Base-by-base conservation (phyloP, 2,888 invertebrate species). In the Ormyrus rosae region DNA sequence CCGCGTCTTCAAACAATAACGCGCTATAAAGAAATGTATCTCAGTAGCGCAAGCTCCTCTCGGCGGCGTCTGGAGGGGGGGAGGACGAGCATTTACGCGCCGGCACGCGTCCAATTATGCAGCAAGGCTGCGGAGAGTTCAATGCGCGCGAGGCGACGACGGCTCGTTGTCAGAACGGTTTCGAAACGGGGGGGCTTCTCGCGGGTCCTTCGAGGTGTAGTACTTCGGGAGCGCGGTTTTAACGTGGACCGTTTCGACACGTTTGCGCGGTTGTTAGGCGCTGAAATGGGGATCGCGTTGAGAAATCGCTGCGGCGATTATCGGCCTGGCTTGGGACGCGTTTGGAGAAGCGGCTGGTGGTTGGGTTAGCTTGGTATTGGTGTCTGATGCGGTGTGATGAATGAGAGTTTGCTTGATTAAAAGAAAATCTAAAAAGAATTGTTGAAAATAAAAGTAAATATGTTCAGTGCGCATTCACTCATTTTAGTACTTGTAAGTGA, bases 111-210 rank as follows among this genome's bases (percentile, higher is more conserved):
- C 34, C 34, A 4, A 34, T 34, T 4, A 4, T 2, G 34, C 34
- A 0, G 34, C 34, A 34, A 56, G 58, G 50, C 46, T 68, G 61
- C 82, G 80, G 84, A 69, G 83, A 84, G 78, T 83, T 77, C 65
- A 71, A 84, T 69, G 83, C 56, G 80, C 65, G 63, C 65, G 53
- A 50, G 60, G 63, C 64, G 70, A 71, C 45, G 70, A 80, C 65
- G 48, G 80, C 55, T 74, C 64, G 64, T 79, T 79, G 74, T 74
- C 19, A 13, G 13, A 13, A 13, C 0, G 10, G 50, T 79, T 74
- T 79, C 69, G 69, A 79, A 74, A 74, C 53, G 56, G 19, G 19
- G 19, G 19, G 69, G 69, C 69, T 72, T 79, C 69, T 58, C 58
- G 53, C n/a, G 58, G 69, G 7, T 68, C 60, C 61, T 34, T 2